Conservation (phyloP, 2,113 vertebrate species). For the Alouatta palliata region DNA sequence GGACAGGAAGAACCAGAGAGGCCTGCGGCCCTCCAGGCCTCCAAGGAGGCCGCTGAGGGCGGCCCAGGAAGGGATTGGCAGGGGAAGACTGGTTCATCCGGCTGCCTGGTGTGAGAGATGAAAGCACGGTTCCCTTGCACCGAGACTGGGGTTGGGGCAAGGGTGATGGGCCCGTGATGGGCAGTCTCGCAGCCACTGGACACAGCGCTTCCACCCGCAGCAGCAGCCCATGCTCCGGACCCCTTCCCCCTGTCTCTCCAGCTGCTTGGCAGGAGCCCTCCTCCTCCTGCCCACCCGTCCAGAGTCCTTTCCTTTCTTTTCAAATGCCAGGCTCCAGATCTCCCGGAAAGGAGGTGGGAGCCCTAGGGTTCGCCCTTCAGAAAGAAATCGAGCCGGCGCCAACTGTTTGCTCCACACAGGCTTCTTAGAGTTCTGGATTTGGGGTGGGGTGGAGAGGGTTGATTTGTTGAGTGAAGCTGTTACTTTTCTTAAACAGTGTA, state of each 20-base stretch:
- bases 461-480: background rate
- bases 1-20: conserved; percentile 15
- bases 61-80: background rate
- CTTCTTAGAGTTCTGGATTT: background rate
- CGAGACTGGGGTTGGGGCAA: conserved; percentile 29
- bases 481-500: background rate
- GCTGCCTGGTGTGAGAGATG: conserved; percentile 36
- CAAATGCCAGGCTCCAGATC: background rate
- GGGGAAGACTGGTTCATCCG: background rate
- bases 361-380: background rate
- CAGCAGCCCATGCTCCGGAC: too few relatives aligned
- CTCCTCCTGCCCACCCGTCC: too few relatives aligned
- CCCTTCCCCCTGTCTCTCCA: background rate
- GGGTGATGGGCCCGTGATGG: background rate
- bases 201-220: background rate
- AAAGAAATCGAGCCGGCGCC: background rate
- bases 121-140: conserved; percentile 44
- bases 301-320: background rate
- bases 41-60: background rate
- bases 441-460: background rate
- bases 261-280: background rate
- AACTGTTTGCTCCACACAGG: background rate
- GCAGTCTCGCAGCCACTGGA: background rate
- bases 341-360: background rate
- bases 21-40: background rate